A percentile compares a stretch with the other conserved stretches of the same genome.
Conservation (phyloP, 2,888 invertebrate species). For the Aspidapion aeneum region DNA sequence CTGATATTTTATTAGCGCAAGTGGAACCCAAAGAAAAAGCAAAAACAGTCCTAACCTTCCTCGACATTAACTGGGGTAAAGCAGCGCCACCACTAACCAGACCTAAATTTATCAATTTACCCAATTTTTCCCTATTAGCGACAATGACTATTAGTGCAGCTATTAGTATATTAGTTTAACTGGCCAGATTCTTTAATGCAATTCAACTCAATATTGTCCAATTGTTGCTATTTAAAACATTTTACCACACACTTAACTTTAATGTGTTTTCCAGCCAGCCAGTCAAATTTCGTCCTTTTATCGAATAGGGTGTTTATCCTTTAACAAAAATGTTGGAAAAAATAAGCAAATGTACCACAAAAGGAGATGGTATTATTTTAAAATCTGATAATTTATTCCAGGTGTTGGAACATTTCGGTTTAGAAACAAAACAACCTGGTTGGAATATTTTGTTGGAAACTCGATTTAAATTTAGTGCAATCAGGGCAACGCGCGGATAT, state of each 20-base stretch:
- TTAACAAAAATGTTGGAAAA: not conserved
- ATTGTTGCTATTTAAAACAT: slow-evolving; percentile 51
- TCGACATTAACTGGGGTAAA: slow-evolving; percentile 1
- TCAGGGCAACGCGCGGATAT: not conserved
- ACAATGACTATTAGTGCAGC: slow-evolving; percentile 51
- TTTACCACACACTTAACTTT: slow-evolving; percentile 46
- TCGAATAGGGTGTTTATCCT: slow-evolving; percentile 40
- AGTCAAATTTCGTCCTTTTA: slow-evolving; percentile 45
- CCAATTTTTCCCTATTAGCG: slow-evolving; percentile 53
- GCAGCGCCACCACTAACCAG: slow-evolving; percentile 28
- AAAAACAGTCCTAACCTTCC: too few relatives aligned
- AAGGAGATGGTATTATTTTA: too few relatives aligned
- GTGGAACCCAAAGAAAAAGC: too few relatives aligned
- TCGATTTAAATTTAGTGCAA: too few relatives aligned
- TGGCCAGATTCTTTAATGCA: slow-evolving; percentile 51
- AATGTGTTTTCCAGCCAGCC: too few relatives aligned
- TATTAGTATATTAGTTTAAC: slow-evolving; percentile 50
- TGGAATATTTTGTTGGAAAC: not conserved
- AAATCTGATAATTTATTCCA: too few relatives aligned
- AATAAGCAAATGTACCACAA: too few relatives aligned
- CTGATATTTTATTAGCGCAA: too few relatives aligned
- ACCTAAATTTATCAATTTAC: slow-evolving; percentile 53
- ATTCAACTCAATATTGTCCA: slow-evolving; percentile 51
- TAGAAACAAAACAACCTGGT: too few relatives aligned
- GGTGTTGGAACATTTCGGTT: too few relatives aligned